These are phyloP conservation scores for Pararge aegeria DNA, from an alignment of 1,140 invertebrate species.

Conservation along the genomic window DNA sequence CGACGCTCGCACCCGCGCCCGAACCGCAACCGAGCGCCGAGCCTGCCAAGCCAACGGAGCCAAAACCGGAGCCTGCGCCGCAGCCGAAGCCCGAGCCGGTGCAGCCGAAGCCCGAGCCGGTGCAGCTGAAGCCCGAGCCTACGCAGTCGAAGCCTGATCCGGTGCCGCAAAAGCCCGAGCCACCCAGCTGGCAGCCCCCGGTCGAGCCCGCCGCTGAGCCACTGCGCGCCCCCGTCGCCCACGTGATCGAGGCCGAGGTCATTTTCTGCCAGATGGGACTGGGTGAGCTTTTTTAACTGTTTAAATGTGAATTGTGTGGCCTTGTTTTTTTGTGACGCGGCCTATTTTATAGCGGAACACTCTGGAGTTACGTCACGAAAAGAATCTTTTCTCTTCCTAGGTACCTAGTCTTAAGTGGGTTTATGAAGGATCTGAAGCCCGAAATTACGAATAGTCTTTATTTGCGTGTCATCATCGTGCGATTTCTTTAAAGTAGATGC, in stretches of 20 bases:
- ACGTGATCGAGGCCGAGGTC: constrained; percentile 83
- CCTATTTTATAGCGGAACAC: constrained; percentile 2
- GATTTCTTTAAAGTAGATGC: background rate
- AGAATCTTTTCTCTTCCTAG: background rate
- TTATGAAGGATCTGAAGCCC: too few relatives aligned
- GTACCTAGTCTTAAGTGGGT: too few relatives aligned
- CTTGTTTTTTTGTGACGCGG: too few relatives aligned
- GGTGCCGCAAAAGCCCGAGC: constrained; percentile 35
- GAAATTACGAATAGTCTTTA: too few relatives aligned
- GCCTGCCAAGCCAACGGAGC: constrained; percentile 15
- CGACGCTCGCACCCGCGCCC: constrained; percentile 41
- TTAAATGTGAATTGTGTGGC: background rate
- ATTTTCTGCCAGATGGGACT: constrained; percentile 85
- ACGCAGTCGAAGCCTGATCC: constrained; percentile 27
- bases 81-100: constrained; percentile 35
- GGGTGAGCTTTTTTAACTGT: constrained; percentile 77
- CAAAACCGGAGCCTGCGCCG: constrained; percentile 14
- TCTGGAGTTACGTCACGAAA: background rate
- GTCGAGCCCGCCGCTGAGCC: constrained; percentile 33
- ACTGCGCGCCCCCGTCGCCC: constrained; percentile 51
- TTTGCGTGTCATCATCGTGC: too few relatives aligned
- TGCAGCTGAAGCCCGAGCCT: constrained; percentile 27
- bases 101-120: constrained; percentile 28
- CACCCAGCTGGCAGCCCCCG: constrained; percentile 39
- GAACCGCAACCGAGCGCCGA: constrained; percentile 9